Evolutionary conservation across 2,888 invertebrate species (phyloP), one percentile per base, ranked within the genome.

Genomic region (Catocala sponsa): DNA sequence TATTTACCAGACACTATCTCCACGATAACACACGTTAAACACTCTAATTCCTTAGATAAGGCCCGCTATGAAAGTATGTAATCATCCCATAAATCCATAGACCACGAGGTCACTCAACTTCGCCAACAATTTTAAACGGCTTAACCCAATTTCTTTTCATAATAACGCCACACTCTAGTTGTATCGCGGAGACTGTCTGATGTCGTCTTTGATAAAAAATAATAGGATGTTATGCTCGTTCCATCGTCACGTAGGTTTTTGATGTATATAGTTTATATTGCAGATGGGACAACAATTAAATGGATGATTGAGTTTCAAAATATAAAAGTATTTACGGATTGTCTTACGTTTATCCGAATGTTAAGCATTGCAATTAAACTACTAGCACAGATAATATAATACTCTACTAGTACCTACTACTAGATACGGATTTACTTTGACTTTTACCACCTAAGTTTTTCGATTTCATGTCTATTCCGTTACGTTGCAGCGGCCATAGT

Each of bases 111-210:
- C 71, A 41, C 64, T 74, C 59, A 71, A 76, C 78, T 81, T 68
- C 63, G 74, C 73, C 72, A 75, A 75, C 67, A 62, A 78, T 78
- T 85, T 87, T 81, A 81, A 83, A 85, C 84, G 80, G 76, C 66
- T 77, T 87, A 88, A 89, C 91, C 91, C 80, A 91, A 91, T 93
- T 94, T 91, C 90, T 87, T 86, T 87, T 84, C 80, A 85, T 91
- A 90, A 91, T 91, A 83, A 83, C 91, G 88, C 90, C 81, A 88
- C 88, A 91, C 72, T 90, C 94, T 92, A 92, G 76, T 91, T 91
- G 74, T 67, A 65, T 43, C 53, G 59, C 55, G 63, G 70, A 68
- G 78, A 72, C 68, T 69, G 68, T 72, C 72, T 82, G 85, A 88
- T 90, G 88, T 87, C 85, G 83, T 79, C 76, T 82, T 68, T 77